phyloP scores from a whole-genome alignment of 2,888 invertebrate genomes.

The Torymus texanus region DNA sequence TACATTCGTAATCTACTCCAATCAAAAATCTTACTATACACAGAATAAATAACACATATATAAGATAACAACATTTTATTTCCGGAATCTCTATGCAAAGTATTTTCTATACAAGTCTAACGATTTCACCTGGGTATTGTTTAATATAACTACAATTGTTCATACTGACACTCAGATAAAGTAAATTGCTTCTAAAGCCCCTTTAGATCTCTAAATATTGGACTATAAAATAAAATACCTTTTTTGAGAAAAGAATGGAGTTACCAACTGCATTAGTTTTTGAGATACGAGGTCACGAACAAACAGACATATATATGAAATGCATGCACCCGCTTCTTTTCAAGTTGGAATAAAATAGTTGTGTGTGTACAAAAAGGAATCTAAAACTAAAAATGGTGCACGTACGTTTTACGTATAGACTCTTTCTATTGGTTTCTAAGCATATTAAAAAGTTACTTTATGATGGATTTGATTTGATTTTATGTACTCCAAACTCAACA shows the following conservation, averaged over 20 bases:
- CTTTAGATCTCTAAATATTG: too few relatives aligned
- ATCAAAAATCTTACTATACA: too few relatives aligned
- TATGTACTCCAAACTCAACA: background rate
- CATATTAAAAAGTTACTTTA: background rate
- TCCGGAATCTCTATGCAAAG: too few relatives aligned
- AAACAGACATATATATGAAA: slow-evolving; percentile 1
- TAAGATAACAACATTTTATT: too few relatives aligned
- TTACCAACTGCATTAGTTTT: background rate
- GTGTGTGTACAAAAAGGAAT: background rate
- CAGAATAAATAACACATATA: too few relatives aligned
- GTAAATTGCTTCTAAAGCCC: too few relatives aligned
- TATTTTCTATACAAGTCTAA: too few relatives aligned
- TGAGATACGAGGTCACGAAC: background rate
- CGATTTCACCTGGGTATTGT: too few relatives aligned
- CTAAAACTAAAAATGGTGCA: background rate
- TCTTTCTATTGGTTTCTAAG: slow-evolving; percentile 2
- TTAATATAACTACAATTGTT: too few relatives aligned
- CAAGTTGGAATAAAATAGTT: background rate
- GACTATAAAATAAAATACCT: background rate
- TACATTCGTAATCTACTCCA: too few relatives aligned
- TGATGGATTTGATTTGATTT: background rate
- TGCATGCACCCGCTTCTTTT: background rate
- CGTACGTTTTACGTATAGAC: background rate
- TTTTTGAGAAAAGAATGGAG: slow-evolving; percentile 1
- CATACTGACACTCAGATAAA: too few relatives aligned